phyloP scores from a whole-genome alignment of 2,797 vertebrate genomes.

The Etheostoma nigrum region DNA sequence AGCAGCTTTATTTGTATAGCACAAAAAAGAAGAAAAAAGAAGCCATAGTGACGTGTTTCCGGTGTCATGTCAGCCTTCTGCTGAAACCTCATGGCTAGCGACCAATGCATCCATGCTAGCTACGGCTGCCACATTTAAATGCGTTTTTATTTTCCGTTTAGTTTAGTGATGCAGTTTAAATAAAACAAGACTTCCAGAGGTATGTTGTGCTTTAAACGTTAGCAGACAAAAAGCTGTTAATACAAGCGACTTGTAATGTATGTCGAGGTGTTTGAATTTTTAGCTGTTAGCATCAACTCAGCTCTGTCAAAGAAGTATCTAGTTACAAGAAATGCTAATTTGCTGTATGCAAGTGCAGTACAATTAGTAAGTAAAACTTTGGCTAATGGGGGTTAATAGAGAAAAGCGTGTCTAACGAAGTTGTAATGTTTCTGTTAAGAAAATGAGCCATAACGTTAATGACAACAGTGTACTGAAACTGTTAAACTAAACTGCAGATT shows the following conservation, averaged over 20 bases:
- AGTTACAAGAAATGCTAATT: not conserved
- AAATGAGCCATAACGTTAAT: too few species aligned
- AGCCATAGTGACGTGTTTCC: constrained; percentile 52
- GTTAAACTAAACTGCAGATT: too few species aligned
- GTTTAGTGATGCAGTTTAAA: not conserved
- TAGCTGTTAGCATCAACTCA: constrained; percentile 2
- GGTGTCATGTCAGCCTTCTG: constrained; percentile 69
- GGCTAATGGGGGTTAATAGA: too few species aligned
- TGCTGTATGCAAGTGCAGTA: not conserved
- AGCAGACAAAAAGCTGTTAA: not conserved
- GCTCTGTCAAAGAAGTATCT: not conserved
- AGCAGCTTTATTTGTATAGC: not conserved
- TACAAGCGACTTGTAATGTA: not conserved
- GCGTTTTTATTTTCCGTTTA: fast-evolving
- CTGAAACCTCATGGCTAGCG: constrained; percentile 35
- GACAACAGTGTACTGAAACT: too few species aligned
- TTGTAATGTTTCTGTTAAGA: too few species aligned
- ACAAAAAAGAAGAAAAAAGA: not conserved
- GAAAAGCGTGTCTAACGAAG: too few species aligned
- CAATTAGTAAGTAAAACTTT: too few species aligned
- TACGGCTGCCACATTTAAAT: fast-evolving
- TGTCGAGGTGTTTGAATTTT: not conserved
- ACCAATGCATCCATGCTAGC: too few species aligned
- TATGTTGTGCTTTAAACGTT: fast-evolving
- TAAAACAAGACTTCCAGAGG: constrained; percentile 16